Evolutionary conservation across 2,113 vertebrate genomes (phyloP).

Genomic region (Pseudopipra pipra): DNA sequence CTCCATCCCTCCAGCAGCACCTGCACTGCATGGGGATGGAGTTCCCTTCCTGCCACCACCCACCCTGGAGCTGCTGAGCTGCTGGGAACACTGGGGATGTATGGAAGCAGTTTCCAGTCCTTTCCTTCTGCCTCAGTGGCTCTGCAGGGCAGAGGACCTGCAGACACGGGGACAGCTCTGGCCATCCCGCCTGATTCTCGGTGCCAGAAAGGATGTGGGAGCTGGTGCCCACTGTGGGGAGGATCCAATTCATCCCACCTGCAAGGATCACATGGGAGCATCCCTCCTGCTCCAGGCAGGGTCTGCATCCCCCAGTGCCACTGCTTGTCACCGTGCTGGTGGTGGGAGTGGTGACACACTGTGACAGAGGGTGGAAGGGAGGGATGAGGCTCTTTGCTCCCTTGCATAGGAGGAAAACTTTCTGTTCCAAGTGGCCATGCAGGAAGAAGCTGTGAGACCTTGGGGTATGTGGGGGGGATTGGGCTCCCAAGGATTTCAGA

Average conservation of each 20-base stretch:
- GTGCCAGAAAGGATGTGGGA: not conserved
- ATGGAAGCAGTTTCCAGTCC: not conserved
- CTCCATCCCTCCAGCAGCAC: not conserved
- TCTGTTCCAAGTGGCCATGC: not conserved
- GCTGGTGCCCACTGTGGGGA: rapidly evolving
- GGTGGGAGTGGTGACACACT: not conserved
- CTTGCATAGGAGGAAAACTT: not conserved
- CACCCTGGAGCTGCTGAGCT: not conserved
- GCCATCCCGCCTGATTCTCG: rapidly evolving
- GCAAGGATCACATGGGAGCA: rapidly evolving
- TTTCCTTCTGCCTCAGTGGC: not conserved
- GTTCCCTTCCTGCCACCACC: not conserved
- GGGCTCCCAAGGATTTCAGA: not conserved
- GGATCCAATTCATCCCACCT: not conserved
- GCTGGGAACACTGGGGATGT: not conserved
- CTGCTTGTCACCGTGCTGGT: rapidly evolving
- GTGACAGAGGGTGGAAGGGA: not conserved
- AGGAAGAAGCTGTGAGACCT: not conserved
- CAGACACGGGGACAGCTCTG: rapidly evolving
- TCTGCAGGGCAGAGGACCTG: not conserved
- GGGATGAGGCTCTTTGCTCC: not conserved
- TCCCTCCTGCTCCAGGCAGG: rapidly evolving
- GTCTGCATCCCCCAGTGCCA: not conserved
- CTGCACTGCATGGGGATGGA: not conserved
- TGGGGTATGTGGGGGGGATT: not conserved